Percentiles rank a stretch among this genome's conserved stretches.
phyloP scores from a whole-genome alignment of 2,113 vertebrate species.

The Tragelaphus strepsiceros region DNA sequence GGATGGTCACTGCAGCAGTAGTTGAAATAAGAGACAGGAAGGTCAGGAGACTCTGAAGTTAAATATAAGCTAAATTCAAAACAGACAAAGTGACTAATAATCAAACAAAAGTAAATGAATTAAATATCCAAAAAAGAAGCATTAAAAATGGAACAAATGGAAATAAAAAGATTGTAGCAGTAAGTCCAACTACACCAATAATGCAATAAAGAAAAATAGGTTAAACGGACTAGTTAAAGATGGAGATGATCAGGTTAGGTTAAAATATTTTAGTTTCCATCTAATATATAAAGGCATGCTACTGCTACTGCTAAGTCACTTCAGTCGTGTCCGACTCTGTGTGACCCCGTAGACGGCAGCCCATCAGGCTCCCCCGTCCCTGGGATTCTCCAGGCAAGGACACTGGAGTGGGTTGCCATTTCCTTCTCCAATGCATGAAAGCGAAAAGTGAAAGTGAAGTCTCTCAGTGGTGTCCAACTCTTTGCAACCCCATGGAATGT shows the following conservation, averaged over 20 bases:
- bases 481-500: too few species aligned
- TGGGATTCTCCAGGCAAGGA: too few species aligned
- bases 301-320: too few species aligned
- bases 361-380: too few species aligned
- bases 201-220: not conserved
- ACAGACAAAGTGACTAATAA: not conserved
- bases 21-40: not conserved
- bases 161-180: not conserved
- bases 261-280: slow-evolving; percentile 10
- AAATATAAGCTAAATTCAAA: not conserved
- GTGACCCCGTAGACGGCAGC: too few species aligned
- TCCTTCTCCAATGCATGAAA: too few species aligned
- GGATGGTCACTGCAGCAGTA: not conserved
- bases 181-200: not conserved
- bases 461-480: too few species aligned
- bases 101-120: not conserved
- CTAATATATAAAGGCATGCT: not conserved
- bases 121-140: not conserved
- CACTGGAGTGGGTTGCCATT: too few species aligned
- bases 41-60: not conserved
- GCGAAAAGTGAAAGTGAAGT: too few species aligned
- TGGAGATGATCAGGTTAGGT: not conserved
- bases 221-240: not conserved
- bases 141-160: not conserved
- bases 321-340: too few species aligned